Evolutionary conservation across 92 coral and sea anemone species (phyloP), one percentile per base, ranked within the genome.

Genomic region (Desmophyllum pertusum): DNA sequence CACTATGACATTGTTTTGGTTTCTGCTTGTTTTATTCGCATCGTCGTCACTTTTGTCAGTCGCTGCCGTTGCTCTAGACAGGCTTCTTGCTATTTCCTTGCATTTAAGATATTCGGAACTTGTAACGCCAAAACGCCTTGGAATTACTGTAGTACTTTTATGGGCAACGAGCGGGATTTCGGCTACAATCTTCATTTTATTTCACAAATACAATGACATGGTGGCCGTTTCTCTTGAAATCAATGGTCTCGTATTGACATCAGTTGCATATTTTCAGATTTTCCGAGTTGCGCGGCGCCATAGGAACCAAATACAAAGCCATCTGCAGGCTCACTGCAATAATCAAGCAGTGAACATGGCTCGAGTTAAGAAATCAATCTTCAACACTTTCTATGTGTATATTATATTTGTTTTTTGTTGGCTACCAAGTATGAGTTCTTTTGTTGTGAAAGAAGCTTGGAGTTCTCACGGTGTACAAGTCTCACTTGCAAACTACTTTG

Each of bases 271-370:
- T 86, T 78, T 35, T 52, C 48, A 43, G 14, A 27, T 25, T 73
- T 79, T 72, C 75, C 80, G 25, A 57, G 61, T 50, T 79, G 83
- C 73, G 10, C 77, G 55, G 43, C 85, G 52, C 85, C 89, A 71
- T 59, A 75, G 46, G 23, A 71, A 79, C 41, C 85, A 30, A 70
- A 83, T 71, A 62, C 89, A 37, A 78, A 81, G 38, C 46, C 83
- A 55, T 38, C 41, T 55, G 18, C 86, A 83, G 70, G 70, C 57
- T 15, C 77, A 73, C 23, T 3, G 35, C 23, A 73, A 48, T 9
- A 73, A 43, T 23, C 57, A 73, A 13, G 59, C 77, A 29, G 21
- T 30, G 35, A 73, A 73, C 55, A 73, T 73, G 57, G 77, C 61
- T 73, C 36, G 77, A n/a, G 31, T 73, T 5, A 73, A 31, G 25